A percentile compares a stretch with the other conserved stretches of the same genome.
phyloP scores from a whole-genome alignment of 1,140 invertebrate species.

The Drosophila aff. region DNA sequence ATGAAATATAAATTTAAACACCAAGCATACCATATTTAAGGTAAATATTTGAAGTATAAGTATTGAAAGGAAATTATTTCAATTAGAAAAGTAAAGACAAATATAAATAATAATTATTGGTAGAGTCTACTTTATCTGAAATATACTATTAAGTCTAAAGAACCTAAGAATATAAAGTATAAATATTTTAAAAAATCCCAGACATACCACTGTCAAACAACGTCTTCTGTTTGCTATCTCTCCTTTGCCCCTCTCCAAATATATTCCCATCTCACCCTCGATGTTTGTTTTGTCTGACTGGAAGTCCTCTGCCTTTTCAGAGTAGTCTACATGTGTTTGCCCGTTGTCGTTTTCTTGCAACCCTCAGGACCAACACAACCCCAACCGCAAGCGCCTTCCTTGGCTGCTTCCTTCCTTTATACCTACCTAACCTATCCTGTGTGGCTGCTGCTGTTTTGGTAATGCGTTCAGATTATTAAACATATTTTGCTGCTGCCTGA shows the following conservation, averaged over 20 bases:
- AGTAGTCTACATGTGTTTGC: slow-evolving; percentile 60
- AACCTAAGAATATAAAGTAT: no score
- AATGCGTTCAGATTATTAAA: slow-evolving; percentile 82
- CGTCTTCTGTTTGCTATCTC: slow-evolving; percentile 12
- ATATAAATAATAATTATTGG: no score
- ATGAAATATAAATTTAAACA: not conserved
- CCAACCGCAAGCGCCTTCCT: slow-evolving; percentile 15
- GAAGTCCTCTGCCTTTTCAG: slow-evolving; percentile 38
- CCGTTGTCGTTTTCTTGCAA: slow-evolving; percentile 32
- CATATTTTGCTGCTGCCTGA: slow-evolving; percentile 71
- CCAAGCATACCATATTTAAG: not conserved
- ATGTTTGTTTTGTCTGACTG: slow-evolving; percentile 58
- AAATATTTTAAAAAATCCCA: not conserved
- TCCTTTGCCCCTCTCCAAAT: slow-evolving; percentile 12
- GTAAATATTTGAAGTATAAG: not conserved
- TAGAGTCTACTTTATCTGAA: no score
- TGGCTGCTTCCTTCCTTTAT: slow-evolving; percentile 1
- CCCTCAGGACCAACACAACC: slow-evolving; percentile 9
- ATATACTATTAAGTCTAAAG: not conserved
- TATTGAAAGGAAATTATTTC: not conserved
- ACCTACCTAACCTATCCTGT: not conserved
- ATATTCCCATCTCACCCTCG: slow-evolving; percentile 40
- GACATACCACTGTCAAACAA: slow-evolving; percentile 21
- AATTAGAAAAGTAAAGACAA: not conserved
- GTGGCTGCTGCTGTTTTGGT: slow-evolving; percentile 57